These are phyloP conservation scores for Nemopilema nomurai DNA, from an alignment of 30 jellyfish, hydroid and myxozoan species.

Conservation along the genomic window DNA sequence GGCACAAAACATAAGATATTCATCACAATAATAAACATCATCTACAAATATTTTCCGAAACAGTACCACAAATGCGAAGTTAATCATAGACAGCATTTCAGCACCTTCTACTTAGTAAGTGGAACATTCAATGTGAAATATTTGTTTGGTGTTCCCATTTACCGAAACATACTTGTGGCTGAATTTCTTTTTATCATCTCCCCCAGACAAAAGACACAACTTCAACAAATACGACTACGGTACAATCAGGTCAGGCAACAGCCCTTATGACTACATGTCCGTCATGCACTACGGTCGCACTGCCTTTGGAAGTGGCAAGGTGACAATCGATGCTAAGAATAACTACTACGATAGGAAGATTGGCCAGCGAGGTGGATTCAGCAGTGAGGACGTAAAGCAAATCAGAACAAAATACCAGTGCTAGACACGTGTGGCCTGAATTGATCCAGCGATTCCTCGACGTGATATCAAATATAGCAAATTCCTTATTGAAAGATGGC, in stretches of 20 bases:
- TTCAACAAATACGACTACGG: slow-evolving; percentile 56
- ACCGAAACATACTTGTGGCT: not conserved
- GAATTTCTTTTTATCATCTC: not conserved
- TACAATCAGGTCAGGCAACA: slow-evolving; percentile 47
- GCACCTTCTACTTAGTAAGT: no score
- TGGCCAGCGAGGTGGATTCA: slow-evolving; percentile 25
- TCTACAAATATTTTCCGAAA: no score
- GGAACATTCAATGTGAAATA: no score
- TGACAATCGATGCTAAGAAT: slow-evolving; percentile 54
- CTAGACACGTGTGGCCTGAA: not conserved
- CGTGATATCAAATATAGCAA: no score
- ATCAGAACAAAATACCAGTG: slow-evolving; percentile 47
- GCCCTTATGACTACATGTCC: slow-evolving; percentile 64
- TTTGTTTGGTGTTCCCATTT: no score
- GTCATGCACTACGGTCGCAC: slow-evolving; percentile 69
- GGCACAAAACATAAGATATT: no score
- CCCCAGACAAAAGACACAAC: slow-evolving; percentile 49
- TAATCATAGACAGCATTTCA: no score
- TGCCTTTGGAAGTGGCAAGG: slow-evolving; percentile 73
- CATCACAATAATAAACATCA: no score
- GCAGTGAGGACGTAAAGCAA: slow-evolving; percentile 68
- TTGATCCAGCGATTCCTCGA: no score
- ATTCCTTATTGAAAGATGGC: no score
- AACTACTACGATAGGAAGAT: slow-evolving; percentile 21
- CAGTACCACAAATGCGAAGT: no score